Conservation (phyloP, 2,888 invertebrate genomes). For the Dasypolia templi region DNA sequence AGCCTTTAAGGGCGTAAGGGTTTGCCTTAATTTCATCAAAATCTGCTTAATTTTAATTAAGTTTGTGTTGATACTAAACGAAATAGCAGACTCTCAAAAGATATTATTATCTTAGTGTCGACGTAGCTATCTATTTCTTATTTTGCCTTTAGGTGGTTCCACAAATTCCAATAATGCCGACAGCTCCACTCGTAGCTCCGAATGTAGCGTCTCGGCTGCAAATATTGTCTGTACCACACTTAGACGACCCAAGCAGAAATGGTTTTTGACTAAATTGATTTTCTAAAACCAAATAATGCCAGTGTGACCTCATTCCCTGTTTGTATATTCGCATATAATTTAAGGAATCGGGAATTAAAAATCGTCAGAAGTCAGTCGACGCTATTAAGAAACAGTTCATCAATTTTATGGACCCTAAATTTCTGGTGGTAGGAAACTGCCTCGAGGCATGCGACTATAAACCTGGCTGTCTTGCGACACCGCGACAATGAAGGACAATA, state of each 20-base stretch:
- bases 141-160: slow-evolving; percentile 67
- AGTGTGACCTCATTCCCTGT: slow-evolving; percentile 65
- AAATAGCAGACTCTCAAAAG: slow-evolving; percentile 41
- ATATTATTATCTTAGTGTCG: slow-evolving; percentile 63
- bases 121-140: slow-evolving; percentile 60
- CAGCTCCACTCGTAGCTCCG: slow-evolving; percentile 75
- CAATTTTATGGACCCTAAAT: slow-evolving; percentile 89
- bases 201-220: slow-evolving; percentile 79
- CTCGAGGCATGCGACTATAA: slow-evolving; percentile 85
- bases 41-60: slow-evolving; percentile 42
- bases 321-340: slow-evolving; percentile 61
- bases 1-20: slow-evolving; percentile 22
- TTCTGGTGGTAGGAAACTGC: slow-evolving; percentile 86
- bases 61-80: slow-evolving; percentile 41
- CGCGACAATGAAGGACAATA: slow-evolving; percentile 81
- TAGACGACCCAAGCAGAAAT: slow-evolving; percentile 77
- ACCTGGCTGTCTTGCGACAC: slow-evolving; percentile 83
- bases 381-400: slow-evolving; percentile 87
- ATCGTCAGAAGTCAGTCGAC: slow-evolving; percentile 74
- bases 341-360: slow-evolving; percentile 70
- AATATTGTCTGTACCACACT: slow-evolving; percentile 82
- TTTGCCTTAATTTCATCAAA: slow-evolving; percentile 28
- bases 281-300: slow-evolving; percentile 66
- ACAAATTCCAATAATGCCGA: slow-evolving; percentile 82
- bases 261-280: slow-evolving; percentile 80